Base-by-base conservation (phyloP, 2,888 invertebrate species). In the Sesia apiformis region DNA sequence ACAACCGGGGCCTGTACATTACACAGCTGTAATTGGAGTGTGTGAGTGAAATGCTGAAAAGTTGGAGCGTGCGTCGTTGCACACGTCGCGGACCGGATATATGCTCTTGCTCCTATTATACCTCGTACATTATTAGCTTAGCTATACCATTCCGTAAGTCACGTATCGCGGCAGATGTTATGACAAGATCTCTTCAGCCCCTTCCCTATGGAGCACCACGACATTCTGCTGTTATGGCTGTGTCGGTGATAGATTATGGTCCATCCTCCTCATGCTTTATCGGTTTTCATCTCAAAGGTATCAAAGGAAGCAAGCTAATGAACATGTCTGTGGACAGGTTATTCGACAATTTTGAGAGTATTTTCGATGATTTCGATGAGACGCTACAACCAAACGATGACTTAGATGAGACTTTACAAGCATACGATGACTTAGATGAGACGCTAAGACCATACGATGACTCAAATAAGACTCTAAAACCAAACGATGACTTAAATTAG, bases 51-150 rank as follows among this genome's bases (percentile, higher is more conserved):
- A 94, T 95, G 62, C 84, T 95, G 55, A 97, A 73, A 92, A 95
- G 58, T 84, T 98, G 61, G 95, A 97, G 73, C 93, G 97, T 67
- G 98, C 98, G 0, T 94, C 95, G 3, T 82, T 98, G 64, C 98
- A 98, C 78, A 98, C 98, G 0, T 97, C 97, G 3, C 98, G 98
- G 98, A 97, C 5, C 5, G 98, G 98, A 75, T 97, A 98, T 76
- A 98, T 98, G 93, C 91, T 98, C 60, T 97, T 60, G 97, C 97
- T 3, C 98, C 98, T 3, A 97, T 98, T 66, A 98, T 98, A 60
- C 98, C 98, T 62, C 96, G 97, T 76, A 95, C 94, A 43, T 98
- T 98, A 79, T 98, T 98, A 0, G 98, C 84, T 95, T 97, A 62
- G 96, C 97, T 38, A 97, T 98, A 93, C 97, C 98, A n/a, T 94